These are phyloP conservation scores for Mechanitis messenoides DNA, from an alignment of 2,888 invertebrate species.

Conservation along the genomic window DNA sequence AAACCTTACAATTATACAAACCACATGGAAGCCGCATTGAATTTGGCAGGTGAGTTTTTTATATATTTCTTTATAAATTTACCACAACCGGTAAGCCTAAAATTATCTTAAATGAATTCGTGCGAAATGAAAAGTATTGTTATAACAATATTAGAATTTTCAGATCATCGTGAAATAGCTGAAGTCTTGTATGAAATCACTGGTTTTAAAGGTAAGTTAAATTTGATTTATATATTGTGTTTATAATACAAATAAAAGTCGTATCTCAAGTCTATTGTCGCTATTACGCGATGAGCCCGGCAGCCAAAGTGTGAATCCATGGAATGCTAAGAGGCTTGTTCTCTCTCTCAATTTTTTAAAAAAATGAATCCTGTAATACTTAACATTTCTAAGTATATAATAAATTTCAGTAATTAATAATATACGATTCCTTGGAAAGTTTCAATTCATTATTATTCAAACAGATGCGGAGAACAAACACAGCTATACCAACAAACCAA, in stretches of 20 bases:
- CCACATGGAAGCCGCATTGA: neutral
- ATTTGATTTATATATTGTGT: neutral
- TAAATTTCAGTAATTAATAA: neutral
- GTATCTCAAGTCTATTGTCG: too few species aligned
- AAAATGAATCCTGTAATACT: too few species aligned
- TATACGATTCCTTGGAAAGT: too few species aligned
- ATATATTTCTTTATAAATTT: too few species aligned
- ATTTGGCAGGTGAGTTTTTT: neutral
- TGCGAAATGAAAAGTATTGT: too few species aligned
- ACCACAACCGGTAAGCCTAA: too few species aligned
- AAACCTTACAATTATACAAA: conserved; percentile 1
- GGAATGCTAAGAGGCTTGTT: too few species aligned
- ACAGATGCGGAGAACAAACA: neutral
- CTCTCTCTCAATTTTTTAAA: neutral
- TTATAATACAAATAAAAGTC: neutral
- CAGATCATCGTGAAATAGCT: conserved; percentile 13
- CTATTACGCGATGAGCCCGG: too few species aligned
- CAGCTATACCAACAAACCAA: neutral
- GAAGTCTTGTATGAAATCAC: conserved; percentile 15
- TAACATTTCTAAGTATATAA: neutral
- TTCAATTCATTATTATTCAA: too few species aligned
- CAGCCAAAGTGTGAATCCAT: too few species aligned
- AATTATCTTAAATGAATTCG: too few species aligned
- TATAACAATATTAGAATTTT: neutral
- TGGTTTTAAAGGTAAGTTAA: conserved; percentile 12